Conservation (phyloP, 2,888 invertebrate species). For the Aleiodes alternator region DNA sequence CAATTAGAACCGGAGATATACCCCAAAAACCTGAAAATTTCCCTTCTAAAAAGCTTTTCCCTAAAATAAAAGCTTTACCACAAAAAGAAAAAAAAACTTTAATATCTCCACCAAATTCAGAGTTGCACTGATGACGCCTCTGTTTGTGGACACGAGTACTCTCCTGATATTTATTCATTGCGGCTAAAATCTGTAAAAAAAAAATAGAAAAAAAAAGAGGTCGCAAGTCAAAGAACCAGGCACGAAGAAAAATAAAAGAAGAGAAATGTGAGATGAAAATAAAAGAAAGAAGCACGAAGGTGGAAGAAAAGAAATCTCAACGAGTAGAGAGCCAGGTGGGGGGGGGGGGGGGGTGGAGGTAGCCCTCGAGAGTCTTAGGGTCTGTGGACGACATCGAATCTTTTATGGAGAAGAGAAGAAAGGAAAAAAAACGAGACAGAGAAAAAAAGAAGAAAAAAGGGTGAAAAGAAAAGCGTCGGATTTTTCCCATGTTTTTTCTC, state of each 20-base stretch:
- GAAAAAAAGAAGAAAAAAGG: no score
- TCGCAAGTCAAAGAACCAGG: slow-evolving; percentile 45
- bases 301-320: slow-evolving; percentile 14
- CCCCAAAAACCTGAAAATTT: no score
- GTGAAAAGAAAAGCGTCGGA: no score
- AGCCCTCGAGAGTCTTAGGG: no score
- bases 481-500: neutral
- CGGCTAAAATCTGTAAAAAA: slow-evolving; percentile 39
- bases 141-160: neutral
- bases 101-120: no score
- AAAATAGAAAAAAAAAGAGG: slow-evolving; percentile 35
- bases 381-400: slow-evolving; percentile 5
- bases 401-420: neutral
- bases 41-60: no score
- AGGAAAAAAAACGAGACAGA: neutral
- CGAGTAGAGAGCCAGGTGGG: neutral
- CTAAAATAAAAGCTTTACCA: no score
- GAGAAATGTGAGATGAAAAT: slow-evolving; percentile 33
- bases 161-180: slow-evolving; percentile 43
- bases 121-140: no score
- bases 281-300: no score
- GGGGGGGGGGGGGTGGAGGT: no score
- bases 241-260: slow-evolving; percentile 39
- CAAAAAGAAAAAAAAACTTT: no score
- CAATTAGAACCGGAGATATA: no score